Percentiles rank a stretch among this genome's conserved stretches.
Conservation (phyloP, 1,140 invertebrate species). For the Steinernema khuongi region DNA sequence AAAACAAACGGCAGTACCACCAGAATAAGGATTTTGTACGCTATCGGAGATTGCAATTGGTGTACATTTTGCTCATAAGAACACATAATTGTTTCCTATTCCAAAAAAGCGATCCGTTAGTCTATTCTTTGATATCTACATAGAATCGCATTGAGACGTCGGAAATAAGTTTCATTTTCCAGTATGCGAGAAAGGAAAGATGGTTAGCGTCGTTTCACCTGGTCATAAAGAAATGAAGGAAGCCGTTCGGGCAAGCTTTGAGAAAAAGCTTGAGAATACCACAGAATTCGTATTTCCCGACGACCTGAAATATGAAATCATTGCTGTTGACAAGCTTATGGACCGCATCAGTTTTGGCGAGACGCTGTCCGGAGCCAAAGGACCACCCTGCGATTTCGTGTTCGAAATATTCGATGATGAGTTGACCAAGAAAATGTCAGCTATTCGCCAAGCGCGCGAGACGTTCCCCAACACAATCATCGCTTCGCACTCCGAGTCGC, state of each 20-base stretch:
- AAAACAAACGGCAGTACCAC: no score
- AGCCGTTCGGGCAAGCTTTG: background rate
- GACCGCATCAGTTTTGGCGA: background rate
- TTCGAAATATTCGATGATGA: background rate
- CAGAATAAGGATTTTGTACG: no score
- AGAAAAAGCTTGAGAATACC: background rate
- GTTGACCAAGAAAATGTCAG: background rate
- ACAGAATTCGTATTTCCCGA: background rate
- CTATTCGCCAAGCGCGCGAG: background rate
- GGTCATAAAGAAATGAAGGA: background rate
- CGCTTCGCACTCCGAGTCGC: conserved; percentile 1
- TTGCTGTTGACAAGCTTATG: conserved; percentile 1
- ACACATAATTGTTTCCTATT: no score
- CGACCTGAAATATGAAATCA: conserved; percentile 5
- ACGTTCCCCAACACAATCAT: background rate
- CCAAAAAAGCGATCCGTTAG: no score
- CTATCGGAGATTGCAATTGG: no score
- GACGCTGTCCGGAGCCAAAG: background rate
- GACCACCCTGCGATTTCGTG: background rate
- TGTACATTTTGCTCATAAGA: no score
- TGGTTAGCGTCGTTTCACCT: background rate
- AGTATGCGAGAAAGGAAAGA: conserved; percentile 6
- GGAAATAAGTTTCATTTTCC: no score
- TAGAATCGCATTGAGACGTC: no score
- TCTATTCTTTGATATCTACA: no score